Conservation (phyloP, 2,888 invertebrate species). For the Volucella inflata region DNA sequence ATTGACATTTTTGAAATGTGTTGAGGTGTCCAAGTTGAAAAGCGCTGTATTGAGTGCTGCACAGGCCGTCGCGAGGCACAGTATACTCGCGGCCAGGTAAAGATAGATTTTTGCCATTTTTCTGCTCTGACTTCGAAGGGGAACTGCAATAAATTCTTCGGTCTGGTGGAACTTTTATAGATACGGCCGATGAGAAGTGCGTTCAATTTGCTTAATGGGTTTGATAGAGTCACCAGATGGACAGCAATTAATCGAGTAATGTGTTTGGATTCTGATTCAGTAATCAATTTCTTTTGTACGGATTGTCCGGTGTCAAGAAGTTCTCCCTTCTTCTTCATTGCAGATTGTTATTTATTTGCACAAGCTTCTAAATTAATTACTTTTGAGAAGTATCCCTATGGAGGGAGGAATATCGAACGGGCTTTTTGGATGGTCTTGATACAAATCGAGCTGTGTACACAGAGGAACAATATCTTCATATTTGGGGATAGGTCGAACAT, state of each 20-base stretch:
- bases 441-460: too few species aligned
- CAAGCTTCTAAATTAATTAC: slow-evolving; percentile 45
- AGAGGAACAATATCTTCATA: too few species aligned
- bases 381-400: background rate
- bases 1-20: background rate
- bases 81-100: background rate
- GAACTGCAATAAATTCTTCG: slow-evolving; percentile 19
- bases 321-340: background rate
- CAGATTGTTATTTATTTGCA: slow-evolving; percentile 27
- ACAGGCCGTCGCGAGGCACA: slow-evolving; percentile 15
- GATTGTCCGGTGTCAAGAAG: background rate
- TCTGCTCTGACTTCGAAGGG: slow-evolving; percentile 19
- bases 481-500: too few species aligned
- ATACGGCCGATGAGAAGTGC: background rate
- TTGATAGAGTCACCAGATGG: slow-evolving; percentile 3
- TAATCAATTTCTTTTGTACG: slow-evolving; percentile 32
- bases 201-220: slow-evolving; percentile 61
- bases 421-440: background rate
- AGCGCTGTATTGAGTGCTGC: slow-evolving; percentile 10
- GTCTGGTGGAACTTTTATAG: slow-evolving; percentile 31
- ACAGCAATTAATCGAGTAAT: slow-evolving; percentile 34
- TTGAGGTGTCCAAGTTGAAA: background rate
- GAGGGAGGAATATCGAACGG: background rate
- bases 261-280: slow-evolving; percentile 34
- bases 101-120: slow-evolving; percentile 24